Percentiles rank a stretch among this genome's conserved stretches.
These are phyloP conservation scores for Ophioninae sp. DNA, from an alignment of 2,888 invertebrate species.

Conservation along the genomic window DNA sequence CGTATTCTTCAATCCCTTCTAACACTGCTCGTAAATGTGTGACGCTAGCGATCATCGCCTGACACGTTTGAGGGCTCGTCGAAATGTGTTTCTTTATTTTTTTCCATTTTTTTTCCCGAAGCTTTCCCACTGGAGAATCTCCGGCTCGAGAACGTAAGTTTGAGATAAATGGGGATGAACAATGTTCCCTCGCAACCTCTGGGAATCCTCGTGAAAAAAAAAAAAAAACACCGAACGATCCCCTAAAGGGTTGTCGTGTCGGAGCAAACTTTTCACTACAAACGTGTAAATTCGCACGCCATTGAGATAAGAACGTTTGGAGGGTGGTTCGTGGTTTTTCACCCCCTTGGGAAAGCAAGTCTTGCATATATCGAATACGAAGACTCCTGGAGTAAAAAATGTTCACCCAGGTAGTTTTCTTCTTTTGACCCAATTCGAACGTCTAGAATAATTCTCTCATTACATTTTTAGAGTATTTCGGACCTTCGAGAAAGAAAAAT, in stretches of 20 bases:
- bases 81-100: background rate
- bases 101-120: too few species aligned
- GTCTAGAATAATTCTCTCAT: background rate
- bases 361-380: background rate
- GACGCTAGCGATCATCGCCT: background rate
- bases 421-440: background rate
- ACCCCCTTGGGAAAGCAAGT: background rate
- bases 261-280: background rate
- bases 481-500: background rate
- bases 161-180: conserved; percentile 3
- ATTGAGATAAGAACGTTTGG: background rate
- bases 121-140: background rate
- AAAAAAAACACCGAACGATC: background rate
- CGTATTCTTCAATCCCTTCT: background rate
- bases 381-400: background rate
- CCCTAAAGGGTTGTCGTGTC: background rate
- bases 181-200: background rate
- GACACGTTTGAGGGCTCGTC: conserved; percentile 17
- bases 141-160: background rate
- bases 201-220: background rate
- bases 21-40: conserved; percentile 3
- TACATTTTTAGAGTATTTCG: background rate
- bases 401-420: background rate
- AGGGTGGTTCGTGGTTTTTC: background rate
- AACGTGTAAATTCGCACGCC: background rate